These are phyloP conservation scores for Azemiops feae DNA, from an alignment of 2,113 vertebrate species.

Conservation along the genomic window DNA sequence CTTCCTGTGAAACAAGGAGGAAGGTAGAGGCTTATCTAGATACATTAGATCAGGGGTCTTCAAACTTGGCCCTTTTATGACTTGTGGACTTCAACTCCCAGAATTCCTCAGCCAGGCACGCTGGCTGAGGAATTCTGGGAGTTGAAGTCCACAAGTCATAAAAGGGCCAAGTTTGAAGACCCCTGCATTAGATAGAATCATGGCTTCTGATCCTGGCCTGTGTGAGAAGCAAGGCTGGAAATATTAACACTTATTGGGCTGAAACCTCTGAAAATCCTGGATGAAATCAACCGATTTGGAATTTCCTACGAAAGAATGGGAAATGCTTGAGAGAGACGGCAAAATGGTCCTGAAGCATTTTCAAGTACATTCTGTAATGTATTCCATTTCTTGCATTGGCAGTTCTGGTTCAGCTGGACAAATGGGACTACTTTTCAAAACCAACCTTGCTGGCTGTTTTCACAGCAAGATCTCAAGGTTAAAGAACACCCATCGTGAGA, in stretches of 20 bases:
- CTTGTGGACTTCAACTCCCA: too few species aligned
- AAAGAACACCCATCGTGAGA: neutral
- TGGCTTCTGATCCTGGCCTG: neutral
- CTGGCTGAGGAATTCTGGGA: too few species aligned
- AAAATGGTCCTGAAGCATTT: neutral
- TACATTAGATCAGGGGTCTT: too few species aligned
- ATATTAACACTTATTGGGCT: neutral
- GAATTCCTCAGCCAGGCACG: too few species aligned
- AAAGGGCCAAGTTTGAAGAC: too few species aligned
- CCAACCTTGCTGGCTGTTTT: neutral
- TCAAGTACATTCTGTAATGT: neutral
- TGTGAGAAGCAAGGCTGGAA: neutral
- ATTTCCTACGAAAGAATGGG: neutral
- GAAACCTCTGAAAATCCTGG: neutral
- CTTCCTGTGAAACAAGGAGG: neutral
- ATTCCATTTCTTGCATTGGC: conserved; percentile 1
- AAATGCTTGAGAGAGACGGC: neutral
- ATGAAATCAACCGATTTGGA: neutral
- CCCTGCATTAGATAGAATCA: too few species aligned
- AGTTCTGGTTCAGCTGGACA: conserved; percentile 3
- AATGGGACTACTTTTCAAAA: neutral
- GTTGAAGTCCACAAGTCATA: too few species aligned
- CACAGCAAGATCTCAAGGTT: neutral
- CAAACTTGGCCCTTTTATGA: too few species aligned
- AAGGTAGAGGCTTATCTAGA: neutral